Conservation (phyloP, 2,797 vertebrate genomes). For the Sebastes miniatus region DNA sequence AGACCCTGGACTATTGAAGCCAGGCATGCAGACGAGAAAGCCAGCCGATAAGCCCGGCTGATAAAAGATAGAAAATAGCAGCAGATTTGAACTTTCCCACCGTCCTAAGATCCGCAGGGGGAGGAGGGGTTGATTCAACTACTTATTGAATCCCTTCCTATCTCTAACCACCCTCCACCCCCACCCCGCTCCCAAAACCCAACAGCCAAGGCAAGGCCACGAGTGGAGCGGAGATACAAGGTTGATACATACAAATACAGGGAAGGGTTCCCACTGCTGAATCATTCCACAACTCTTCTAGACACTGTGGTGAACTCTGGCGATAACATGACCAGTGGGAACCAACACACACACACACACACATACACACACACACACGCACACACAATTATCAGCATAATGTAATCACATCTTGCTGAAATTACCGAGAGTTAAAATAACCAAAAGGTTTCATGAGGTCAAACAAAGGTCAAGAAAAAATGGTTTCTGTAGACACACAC, state of each 20-base stretch:
- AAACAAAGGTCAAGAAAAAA: constrained; percentile 28
- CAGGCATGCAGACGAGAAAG: constrained; percentile 89
- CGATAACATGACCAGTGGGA: neutral
- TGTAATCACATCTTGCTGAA: neutral
- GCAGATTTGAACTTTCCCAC: constrained; percentile 98
- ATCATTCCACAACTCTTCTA: constrained; percentile 7
- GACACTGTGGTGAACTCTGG: neutral
- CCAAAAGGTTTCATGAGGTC: constrained; percentile 23
- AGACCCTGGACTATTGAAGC: constrained; percentile 89
- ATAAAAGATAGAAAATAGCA: constrained; percentile 97
- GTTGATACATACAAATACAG: constrained; percentile 19
- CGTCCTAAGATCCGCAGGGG: constrained; percentile 75
- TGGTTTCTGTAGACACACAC: neutral
- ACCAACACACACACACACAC: neutral
- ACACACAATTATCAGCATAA: neutral
- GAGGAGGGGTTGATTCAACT: constrained; percentile 64
- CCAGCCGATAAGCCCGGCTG: constrained; percentile 88
- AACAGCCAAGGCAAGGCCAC: constrained; percentile 57
- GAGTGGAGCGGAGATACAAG: constrained; percentile 28
- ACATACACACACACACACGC: neutral
- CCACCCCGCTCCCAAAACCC: constrained; percentile 2
- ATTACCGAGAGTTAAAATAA: constrained; percentile 3
- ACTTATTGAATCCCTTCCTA: constrained; percentile 70
- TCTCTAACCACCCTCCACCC: constrained; percentile 43
- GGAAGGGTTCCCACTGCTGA: constrained; percentile 18